Evolutionary conservation across 2,113 vertebrate genomes (phyloP).

Genomic region (Lasiurus borealis): DNA sequence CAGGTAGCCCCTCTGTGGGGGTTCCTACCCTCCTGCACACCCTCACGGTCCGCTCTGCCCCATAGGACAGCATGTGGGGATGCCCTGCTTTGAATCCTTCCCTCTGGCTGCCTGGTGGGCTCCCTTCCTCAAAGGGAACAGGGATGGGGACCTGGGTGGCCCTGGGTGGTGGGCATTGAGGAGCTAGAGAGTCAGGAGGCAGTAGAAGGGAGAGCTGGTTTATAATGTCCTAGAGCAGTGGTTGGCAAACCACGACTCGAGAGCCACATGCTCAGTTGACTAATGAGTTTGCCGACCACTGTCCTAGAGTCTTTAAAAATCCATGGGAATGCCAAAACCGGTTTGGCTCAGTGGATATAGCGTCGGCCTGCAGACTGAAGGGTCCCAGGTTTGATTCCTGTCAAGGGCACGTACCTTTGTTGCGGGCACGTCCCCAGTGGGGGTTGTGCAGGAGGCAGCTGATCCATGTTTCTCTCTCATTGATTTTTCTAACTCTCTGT

Average conservation of each 20-base stretch:
- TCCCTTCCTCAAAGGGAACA: neutral
- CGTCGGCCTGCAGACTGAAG: too few species aligned
- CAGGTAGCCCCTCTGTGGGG: neutral
- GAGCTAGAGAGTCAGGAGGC: neutral
- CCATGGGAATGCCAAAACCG: neutral
- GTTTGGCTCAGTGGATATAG: too few species aligned
- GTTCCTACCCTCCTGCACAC: neutral
- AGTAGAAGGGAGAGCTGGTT: neutral
- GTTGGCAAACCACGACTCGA: too few species aligned
- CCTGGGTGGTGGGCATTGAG: too few species aligned
- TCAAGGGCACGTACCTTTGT: too few species aligned
- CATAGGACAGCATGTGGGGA: neutral
- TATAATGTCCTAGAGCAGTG: neutral
- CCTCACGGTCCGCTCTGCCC: accelerated
- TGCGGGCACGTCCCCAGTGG: too few species aligned
- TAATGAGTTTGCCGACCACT: neutral
- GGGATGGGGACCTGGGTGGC: neutral
- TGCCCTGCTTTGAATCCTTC: neutral
- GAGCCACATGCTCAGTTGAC: too few species aligned
- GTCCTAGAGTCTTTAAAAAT: neutral
- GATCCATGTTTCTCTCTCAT: too few species aligned
- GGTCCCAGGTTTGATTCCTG: too few species aligned
- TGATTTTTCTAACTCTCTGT: too few species aligned
- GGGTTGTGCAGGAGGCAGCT: too few species aligned
- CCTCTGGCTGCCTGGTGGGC: neutral